Conservation (phyloP, 64 coral and sea anemone genomes). For the Montipora foliosa region DNA sequence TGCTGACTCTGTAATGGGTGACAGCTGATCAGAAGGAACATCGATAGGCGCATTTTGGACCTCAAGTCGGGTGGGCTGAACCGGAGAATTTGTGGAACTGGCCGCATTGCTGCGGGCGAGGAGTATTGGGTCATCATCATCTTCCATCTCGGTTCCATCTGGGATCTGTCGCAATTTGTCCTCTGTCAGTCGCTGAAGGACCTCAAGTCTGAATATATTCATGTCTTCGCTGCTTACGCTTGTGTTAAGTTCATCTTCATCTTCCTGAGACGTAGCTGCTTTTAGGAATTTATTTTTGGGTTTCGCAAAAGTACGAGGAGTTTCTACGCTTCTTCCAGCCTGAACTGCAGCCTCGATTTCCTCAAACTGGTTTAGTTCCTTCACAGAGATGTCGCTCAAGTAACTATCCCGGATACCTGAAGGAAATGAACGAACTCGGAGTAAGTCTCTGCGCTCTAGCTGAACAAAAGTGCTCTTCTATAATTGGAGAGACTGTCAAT, state of each 20-base stretch:
- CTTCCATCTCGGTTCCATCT: slow-evolving; percentile 68
- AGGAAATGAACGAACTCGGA: background rate
- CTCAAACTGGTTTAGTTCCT: slow-evolving; percentile 72
- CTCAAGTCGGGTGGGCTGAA: slow-evolving; percentile 3
- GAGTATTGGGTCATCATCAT: slow-evolving; percentile 69
- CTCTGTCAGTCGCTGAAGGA: slow-evolving; percentile 73
- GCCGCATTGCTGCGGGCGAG: slow-evolving; percentile 52
- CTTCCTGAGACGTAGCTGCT: slow-evolving; percentile 17
- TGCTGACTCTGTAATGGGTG: slow-evolving; percentile 82
- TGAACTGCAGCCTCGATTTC: slow-evolving; percentile 65
- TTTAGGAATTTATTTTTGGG: background rate
- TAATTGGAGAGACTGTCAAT: no score
- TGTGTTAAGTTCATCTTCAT: slow-evolving; percentile 83
- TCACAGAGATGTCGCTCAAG: slow-evolving; percentile 40
- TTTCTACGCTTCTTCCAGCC: slow-evolving; percentile 43
- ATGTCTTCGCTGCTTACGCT: slow-evolving; percentile 94
- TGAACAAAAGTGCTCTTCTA: no score
- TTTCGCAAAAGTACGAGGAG: slow-evolving; percentile 28
- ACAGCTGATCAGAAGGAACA: slow-evolving; percentile 69
- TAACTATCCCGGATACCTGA: slow-evolving; percentile 34
- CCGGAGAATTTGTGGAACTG: slow-evolving; percentile 10
- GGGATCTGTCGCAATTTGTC: slow-evolving; percentile 66
- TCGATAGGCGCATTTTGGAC: background rate
- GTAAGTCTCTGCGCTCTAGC: no score
- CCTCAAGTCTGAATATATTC: slow-evolving; percentile 89